These are phyloP conservation scores for Pycnonotus jocosus DNA, from an alignment of 2,113 vertebrate genomes.

Conservation along the genomic window DNA sequence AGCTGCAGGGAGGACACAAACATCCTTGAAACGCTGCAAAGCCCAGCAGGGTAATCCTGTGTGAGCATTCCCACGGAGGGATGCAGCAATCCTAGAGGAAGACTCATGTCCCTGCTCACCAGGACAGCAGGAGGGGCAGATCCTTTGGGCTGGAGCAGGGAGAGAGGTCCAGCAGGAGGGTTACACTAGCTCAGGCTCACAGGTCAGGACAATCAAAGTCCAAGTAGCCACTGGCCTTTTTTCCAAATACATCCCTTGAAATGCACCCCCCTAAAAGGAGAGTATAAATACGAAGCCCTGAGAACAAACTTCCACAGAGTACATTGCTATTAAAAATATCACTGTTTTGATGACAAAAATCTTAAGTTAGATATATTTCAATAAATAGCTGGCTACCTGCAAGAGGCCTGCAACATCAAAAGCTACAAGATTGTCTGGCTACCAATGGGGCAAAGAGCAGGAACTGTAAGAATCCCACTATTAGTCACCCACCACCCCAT, in stretches of 20 bases:
- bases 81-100: not conserved
- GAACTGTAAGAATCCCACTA: not conserved
- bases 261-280: not conserved
- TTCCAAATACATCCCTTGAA: not conserved
- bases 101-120: not conserved
- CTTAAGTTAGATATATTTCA: not conserved
- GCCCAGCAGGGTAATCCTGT: accelerated
- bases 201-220: not conserved
- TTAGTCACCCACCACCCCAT: not conserved
- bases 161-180: not conserved
- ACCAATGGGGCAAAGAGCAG: not conserved
- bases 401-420: not conserved
- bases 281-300: conserved; percentile 47
- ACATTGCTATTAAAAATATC: conserved; percentile 2
- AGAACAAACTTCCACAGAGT: conserved; percentile 45
- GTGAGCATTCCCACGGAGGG: accelerated
- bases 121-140: not conserved
- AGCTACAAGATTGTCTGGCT: conserved; percentile 1
- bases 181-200: not conserved
- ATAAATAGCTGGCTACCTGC: conserved; percentile 31
- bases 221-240: not conserved
- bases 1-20: not conserved
- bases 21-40: accelerated
- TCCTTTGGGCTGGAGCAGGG: not conserved
- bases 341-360: conserved; percentile 25